Evolutionary conservation across 2,113 vertebrate species (phyloP), one percentile per base, ranked within the genome.

Genomic region (Sinocyclocheilus anshuiensis): DNA sequence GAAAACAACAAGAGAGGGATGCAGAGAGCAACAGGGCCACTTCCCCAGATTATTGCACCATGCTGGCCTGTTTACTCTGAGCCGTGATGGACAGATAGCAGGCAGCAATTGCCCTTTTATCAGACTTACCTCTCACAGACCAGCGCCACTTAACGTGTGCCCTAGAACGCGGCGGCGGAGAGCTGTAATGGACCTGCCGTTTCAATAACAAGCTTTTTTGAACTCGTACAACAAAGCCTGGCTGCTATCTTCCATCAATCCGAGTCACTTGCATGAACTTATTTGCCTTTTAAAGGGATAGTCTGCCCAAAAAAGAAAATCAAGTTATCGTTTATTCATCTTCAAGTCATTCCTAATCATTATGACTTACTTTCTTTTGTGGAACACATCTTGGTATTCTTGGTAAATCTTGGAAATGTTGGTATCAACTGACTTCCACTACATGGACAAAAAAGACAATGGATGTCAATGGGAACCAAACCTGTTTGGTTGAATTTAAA

Each of bases 31-130:
- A 83, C 87, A 90, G 94, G 94, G 90, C 90, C 91, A 94, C 94
- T 94, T 94, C 93, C 94, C 92, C 92, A 93, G 95, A 95, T 95
- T 95, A 95, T 90, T 91, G 92, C 93, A 91, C 87, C 94, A 93
- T 84, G 93, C 93, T 93, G 93, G 89, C 92, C 90, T 92, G 91
- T 92, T 92, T 92, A 92, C 92, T 90, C 45, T 88, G 90, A 93
- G 91, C 92, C 92, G 88, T 93, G 93, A 94, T 93, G 94, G 94
- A 95, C 92, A 90, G 93, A 91, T 94, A 90, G 86, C 91, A 91
- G 91, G 87, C 89, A 92, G 91, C 75, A 84, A 72, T 86, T 91
- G 93, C 91, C 92, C 94, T 93, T 95, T 93, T 86, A 88, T 86
- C 84, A 87, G 87, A 92, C 91, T 90, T 92, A 85, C 92, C 88